Percentiles rank a stretch among this genome's conserved stretches.
These are phyloP conservation scores for Hermaeophaga mercurialis DNA, from an alignment of 2,888 invertebrate genomes.

Conservation along the genomic window DNA sequence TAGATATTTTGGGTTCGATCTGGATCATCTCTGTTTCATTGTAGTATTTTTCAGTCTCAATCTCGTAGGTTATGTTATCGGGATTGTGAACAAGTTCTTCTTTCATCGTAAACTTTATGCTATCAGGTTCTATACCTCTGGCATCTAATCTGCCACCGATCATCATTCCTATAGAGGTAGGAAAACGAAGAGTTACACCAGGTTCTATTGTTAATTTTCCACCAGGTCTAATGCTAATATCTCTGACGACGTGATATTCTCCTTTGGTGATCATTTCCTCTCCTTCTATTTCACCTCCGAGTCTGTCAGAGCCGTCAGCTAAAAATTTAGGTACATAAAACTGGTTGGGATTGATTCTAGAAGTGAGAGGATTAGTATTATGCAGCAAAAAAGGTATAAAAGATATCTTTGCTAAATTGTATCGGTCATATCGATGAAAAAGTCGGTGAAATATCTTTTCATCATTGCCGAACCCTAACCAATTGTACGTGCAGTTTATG, in stretches of 20 bases:
- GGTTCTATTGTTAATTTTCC: constrained; percentile 86
- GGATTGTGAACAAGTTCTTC: constrained; percentile 72
- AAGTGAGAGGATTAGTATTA: constrained; percentile 87
- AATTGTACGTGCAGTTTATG: constrained; percentile 94
- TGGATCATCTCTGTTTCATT: constrained; percentile 66
- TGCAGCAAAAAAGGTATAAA: constrained; percentile 91
- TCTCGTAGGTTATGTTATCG: constrained; percentile 66
- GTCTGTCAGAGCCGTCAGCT: constrained; percentile 66
- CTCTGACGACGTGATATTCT: constrained; percentile 89
- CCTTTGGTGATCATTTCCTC: constrained; percentile 81
- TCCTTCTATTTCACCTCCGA: constrained; percentile 94
- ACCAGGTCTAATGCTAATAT: constrained; percentile 93
- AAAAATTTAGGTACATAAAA: constrained; percentile 81
- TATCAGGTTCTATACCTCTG: constrained; percentile 76
- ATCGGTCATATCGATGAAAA: constrained; percentile 88
- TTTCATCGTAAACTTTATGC: constrained; percentile 79
- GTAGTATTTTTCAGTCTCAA: constrained; percentile 56
- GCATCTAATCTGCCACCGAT: constrained; percentile 91
- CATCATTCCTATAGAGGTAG: constrained; percentile 94
- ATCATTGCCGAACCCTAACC: constrained; percentile 81
- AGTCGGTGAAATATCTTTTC: constrained; percentile 74
- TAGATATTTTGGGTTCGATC: constrained; percentile 68
- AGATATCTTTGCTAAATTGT: constrained; percentile 89
- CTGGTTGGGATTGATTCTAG: constrained; percentile 77
- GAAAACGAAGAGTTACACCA: constrained; percentile 88